These are phyloP conservation scores for Pseudochaenichthys georgianus DNA, from an alignment of 2,797 vertebrate species.

Conservation along the genomic window DNA sequence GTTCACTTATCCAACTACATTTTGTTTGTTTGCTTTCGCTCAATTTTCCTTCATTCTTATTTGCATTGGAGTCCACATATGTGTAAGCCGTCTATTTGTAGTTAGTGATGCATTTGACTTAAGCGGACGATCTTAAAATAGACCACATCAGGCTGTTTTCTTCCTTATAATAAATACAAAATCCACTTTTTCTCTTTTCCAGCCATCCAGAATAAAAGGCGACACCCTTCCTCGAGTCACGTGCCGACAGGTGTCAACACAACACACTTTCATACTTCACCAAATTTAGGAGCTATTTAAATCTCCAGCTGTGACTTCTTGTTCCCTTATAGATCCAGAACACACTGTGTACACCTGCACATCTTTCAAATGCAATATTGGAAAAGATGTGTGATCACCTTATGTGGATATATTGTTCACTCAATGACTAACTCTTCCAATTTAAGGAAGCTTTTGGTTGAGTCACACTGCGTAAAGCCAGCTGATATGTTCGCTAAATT, in stretches of 20 bases:
- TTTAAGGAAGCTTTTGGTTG: constrained; percentile 1
- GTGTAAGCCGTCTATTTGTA: no score
- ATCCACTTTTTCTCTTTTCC: constrained; percentile 35
- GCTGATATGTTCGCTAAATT: not conserved
- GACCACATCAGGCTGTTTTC: not conserved
- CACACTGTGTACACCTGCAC: not conserved
- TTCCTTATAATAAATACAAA: not conserved
- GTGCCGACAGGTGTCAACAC: constrained; percentile 42
- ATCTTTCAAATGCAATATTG: not conserved
- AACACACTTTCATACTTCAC: not conserved
- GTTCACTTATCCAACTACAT: no score
- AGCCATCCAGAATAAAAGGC: constrained; percentile 65
- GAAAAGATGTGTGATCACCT: not conserved
- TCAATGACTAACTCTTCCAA: not conserved
- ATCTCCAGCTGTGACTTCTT: not conserved
- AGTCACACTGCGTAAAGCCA: not conserved
- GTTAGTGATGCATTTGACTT: no score
- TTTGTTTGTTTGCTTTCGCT: no score
- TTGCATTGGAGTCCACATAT: no score
- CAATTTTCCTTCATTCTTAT: no score
- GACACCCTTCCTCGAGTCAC: constrained; percentile 41
- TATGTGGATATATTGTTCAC: not conserved
- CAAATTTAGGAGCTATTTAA: not conserved
- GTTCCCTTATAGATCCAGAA: not conserved
- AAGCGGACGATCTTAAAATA: not conserved